Evolutionary conservation across 2,888 invertebrate genomes (phyloP).

Genomic region (Autographa gamma): DNA sequence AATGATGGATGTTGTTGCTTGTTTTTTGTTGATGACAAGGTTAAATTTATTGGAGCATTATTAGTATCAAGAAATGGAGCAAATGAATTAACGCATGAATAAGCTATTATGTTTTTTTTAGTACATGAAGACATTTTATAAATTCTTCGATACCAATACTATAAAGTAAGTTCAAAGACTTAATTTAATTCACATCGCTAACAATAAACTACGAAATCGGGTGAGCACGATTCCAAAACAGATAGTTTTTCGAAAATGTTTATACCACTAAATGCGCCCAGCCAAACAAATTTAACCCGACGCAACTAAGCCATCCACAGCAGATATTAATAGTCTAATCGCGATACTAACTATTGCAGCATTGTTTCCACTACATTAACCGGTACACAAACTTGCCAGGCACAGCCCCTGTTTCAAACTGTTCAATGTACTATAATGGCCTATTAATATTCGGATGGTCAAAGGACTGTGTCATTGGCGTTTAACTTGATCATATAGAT

Average conservation of each 20-base stretch:
- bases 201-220: no score
- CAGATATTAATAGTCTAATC: constrained; percentile 57
- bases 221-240: neutral
- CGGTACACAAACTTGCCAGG: constrained; percentile 51
- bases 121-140: no score
- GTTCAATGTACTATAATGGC: constrained; percentile 58
- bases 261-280: neutral
- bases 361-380: constrained; percentile 60
- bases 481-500: constrained; percentile 18
- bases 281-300: constrained; percentile 45
- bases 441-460: constrained; percentile 56
- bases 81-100: no score
- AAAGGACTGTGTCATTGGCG: constrained; percentile 44
- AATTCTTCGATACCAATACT: neutral
- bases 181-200: no score
- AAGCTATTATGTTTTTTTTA: no score
- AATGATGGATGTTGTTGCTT: constrained; percentile 24
- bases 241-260: neutral
- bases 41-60: neutral
- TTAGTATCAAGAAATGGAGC: no score
- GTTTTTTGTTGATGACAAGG: neutral
- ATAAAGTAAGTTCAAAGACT: neutral
- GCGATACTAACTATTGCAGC: constrained; percentile 61
- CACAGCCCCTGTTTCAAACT: constrained; percentile 53
- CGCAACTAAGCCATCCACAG: constrained; percentile 46